These are phyloP conservation scores for Vanessa tameamea DNA, from an alignment of 1,140 invertebrate species.

Conservation along the genomic window DNA sequence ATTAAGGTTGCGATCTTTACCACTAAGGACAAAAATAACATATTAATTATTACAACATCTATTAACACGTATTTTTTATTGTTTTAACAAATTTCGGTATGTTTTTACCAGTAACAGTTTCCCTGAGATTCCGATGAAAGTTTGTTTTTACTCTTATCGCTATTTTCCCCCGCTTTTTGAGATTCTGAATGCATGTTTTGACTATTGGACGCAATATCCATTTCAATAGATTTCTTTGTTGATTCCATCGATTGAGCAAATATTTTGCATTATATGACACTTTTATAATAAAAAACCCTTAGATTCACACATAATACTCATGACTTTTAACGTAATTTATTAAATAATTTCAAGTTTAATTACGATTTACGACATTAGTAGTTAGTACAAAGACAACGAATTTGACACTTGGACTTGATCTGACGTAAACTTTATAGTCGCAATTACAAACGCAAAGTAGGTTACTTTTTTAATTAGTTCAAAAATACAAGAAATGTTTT, in stretches of 20 bases:
- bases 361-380: slow-evolving; percentile 5
- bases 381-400: slow-evolving; percentile 1
- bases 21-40: slow-evolving; percentile 82
- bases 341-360: slow-evolving; percentile 6
- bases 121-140: slow-evolving; percentile 56
- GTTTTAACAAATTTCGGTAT: slow-evolving; percentile 15
- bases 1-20: slow-evolving; percentile 95
- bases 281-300: slow-evolving; percentile 15
- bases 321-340: background rate
- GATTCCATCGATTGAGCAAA: slow-evolving; percentile 34
- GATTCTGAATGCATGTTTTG: slow-evolving; percentile 62
- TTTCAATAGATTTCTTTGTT: slow-evolving; percentile 48
- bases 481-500: too few relatives aligned
- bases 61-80: background rate
- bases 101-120: slow-evolving; percentile 67
- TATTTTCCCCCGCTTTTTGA: slow-evolving; percentile 66
- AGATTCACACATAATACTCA: slow-evolving; percentile 16
- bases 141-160: slow-evolving; percentile 69
- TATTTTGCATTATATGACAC: slow-evolving; percentile 35
- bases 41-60: background rate
- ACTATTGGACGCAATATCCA: slow-evolving; percentile 38
- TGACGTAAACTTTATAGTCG: background rate
- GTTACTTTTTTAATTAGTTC: background rate
- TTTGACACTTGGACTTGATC: slow-evolving; percentile 9
- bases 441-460: background rate